Base-by-base conservation (phyloP, 2,888 invertebrate genomes). In the Plagodis dolabraria region DNA sequence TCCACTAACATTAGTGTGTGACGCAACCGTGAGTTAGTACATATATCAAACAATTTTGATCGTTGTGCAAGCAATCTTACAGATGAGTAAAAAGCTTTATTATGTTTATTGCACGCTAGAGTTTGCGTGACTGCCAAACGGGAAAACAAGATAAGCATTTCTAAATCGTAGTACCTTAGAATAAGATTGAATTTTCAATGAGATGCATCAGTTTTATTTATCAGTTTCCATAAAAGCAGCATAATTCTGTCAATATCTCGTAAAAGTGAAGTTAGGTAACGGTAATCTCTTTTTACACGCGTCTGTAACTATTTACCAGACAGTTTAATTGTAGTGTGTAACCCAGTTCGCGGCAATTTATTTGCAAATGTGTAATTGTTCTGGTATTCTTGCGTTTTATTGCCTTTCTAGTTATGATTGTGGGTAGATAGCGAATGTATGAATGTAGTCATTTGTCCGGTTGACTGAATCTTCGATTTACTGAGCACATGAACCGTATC, bases 1-100 rank as follows among this genome's bases (percentile, higher is more conserved):
- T 89, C 80, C 77, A 80, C 75, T 77, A 76, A 83, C 81, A 82
- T 84, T 85, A 81, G 72, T 65, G 79, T 85, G 79, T 86, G 89
- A 89, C 78, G 89, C 75, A 90, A 89, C 77, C 79, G 79, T 81
- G 79, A 77, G 82, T 82, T 76, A 76, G 64, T 53, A 58, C 76
- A 63, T 53, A 47, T 75, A 77, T 77, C 79, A 75, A 73, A 82
- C 79, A 76, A 80, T 83, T 87, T 86, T 83, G 85, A 85, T 83
- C 80, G 86, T 86, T 86, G 82, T 81, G 85, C 79, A 84, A 85
- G 74, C 67, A 63, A 69, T 68, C 72, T 55, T 43, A 53, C 38
- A 43, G 55, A 60, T 43, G 54, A 54, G 52, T 52, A 57, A 58
- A 61, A 58, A 53, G 51, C 50, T 56, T 60, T 44, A 54, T 47